Evolutionary conservation across 2,113 vertebrate species (phyloP).

Genomic region (Calonectris borealis): DNA sequence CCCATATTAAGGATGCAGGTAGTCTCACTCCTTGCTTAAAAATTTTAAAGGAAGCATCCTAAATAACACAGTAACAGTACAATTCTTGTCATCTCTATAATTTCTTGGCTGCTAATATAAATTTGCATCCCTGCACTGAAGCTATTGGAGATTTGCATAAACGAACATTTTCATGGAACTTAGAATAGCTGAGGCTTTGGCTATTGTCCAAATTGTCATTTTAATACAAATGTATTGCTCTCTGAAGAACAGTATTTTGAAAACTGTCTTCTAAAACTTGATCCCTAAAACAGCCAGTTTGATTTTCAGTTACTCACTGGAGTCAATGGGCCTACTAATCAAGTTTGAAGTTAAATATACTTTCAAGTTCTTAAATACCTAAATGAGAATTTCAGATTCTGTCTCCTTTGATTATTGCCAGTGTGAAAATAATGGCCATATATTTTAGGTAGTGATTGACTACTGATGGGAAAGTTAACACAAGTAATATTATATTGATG

Average conservation of each 20-base stretch:
- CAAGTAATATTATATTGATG: background rate
- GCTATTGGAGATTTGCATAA: constrained; percentile 5
- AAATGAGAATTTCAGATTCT: constrained; percentile 7
- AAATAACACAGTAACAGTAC: background rate
- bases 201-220: constrained; percentile 15
- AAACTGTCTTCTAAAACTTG: constrained; percentile 27
- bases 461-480: background rate
- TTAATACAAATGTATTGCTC: background rate
- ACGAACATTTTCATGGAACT: background rate
- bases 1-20: background rate
- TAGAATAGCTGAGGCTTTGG: background rate
- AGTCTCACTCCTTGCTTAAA: background rate
- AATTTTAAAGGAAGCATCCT: background rate
- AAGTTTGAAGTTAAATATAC: constrained; percentile 4
- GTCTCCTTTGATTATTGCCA: background rate
- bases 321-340: background rate
- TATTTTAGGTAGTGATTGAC: background rate
- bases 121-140: background rate
- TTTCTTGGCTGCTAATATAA: background rate
- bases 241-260: constrained; percentile 26
- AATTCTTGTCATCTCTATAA: background rate
- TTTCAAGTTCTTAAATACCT: constrained; percentile 15
- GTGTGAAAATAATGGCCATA: background rate
- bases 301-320: constrained; percentile 25
- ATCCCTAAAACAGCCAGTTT: background rate